A percentile compares a stretch with the other conserved stretches of the same genome.
phyloP scores from a whole-genome alignment of 2,888 invertebrate genomes.

The Caenorhabditis afra region DNA sequence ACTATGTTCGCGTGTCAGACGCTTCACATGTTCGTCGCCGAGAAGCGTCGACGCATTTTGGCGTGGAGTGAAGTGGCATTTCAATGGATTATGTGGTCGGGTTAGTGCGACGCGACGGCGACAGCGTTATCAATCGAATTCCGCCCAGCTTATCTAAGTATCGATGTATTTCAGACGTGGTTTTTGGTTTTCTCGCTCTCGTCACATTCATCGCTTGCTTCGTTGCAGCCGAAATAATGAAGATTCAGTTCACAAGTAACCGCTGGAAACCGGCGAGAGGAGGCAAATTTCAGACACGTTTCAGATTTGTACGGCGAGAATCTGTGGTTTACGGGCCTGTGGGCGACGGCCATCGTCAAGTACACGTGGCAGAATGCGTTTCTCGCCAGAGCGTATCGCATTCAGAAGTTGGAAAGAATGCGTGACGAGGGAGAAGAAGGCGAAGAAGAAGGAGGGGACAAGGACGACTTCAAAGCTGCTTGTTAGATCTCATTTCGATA shows the following conservation, averaged over 20 bases:
- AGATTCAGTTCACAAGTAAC: constrained; percentile 22
- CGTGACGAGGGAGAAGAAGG: neutral
- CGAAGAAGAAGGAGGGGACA: no score
- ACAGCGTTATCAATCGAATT: neutral
- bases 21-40: constrained; percentile 18
- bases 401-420: neutral
- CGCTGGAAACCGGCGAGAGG: neutral
- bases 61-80: neutral
- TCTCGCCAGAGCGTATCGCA: constrained; percentile 23
- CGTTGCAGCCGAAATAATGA: constrained; percentile 16
- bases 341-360: constrained; percentile 35
- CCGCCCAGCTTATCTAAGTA: no score
- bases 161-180: constrained; percentile 28
- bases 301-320: constrained; percentile 51
- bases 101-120: no score
- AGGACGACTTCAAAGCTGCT: no score
- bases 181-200: constrained; percentile 20
- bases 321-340: constrained; percentile 46
- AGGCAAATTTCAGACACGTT: constrained; percentile 3
- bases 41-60: constrained; percentile 13
- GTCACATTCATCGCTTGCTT: constrained; percentile 28
- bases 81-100: constrained; percentile 21
- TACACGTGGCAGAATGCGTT: constrained; percentile 49
- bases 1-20: constrained; percentile 35
- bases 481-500: no score